A percentile compares a stretch with the other conserved stretches of the same genome.
phyloP scores from a whole-genome alignment of 2,113 vertebrate species.

The Brachyhypopomus gauderio region DNA sequence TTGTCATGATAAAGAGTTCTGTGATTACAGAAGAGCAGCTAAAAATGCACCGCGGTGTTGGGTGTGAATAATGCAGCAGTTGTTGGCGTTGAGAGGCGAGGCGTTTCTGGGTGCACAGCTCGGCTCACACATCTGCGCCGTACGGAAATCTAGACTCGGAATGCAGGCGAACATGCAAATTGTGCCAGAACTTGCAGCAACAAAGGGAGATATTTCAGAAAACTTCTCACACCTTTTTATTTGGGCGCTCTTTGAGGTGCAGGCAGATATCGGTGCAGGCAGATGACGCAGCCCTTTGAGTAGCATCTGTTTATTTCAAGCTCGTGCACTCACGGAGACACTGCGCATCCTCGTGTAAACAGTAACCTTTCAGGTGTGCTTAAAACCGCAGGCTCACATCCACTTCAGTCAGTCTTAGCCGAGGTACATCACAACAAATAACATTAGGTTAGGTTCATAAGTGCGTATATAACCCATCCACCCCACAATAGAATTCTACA shows the following conservation, averaged over 20 bases:
- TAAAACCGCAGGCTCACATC: background rate
- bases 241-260: background rate
- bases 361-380: background rate
- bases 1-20: slow-evolving; percentile 48
- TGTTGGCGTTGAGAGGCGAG: slow-evolving; percentile 20
- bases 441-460: background rate
- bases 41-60: slow-evolving; percentile 37
- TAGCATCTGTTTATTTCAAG: background rate
- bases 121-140: slow-evolving; percentile 42
- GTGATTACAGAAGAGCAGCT: slow-evolving; percentile 29
- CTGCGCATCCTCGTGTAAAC: background rate
- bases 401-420: background rate
- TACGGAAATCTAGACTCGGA: slow-evolving; percentile 39
- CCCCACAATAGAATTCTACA: too few relatives aligned
- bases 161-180: slow-evolving; percentile 40
- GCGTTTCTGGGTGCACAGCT: slow-evolving; percentile 37
- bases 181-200: background rate
- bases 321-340: background rate
- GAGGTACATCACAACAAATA: background rate
- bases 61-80: slow-evolving; percentile 40
- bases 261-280: background rate
- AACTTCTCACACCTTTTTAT: slow-evolving; percentile 17
- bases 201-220: slow-evolving; percentile 7
- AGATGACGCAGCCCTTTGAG: background rate
- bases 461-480: too few relatives aligned